These are phyloP conservation scores for Erebia epiphron DNA, from an alignment of 2,888 invertebrate genomes.

Conservation along the genomic window DNA sequence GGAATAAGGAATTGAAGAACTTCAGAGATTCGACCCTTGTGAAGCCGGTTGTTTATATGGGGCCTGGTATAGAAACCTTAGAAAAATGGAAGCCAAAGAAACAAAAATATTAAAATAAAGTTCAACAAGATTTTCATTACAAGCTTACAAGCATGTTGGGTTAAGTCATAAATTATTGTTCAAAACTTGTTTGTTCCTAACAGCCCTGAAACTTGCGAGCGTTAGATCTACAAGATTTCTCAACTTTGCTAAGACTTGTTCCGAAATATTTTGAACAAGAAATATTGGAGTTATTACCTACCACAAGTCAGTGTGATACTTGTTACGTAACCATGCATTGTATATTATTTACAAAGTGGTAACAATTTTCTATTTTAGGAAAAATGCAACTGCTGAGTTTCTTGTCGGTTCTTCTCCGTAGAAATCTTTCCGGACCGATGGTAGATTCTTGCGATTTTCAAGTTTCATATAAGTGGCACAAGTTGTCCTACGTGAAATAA, in stretches of 20 bases:
- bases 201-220: constrained; percentile 5
- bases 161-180: constrained; percentile 21
- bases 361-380: no score
- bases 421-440: no score
- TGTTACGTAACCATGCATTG: no score
- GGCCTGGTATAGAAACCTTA: neutral
- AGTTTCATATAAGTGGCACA: no score
- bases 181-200: constrained; percentile 15
- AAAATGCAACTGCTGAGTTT: no score
- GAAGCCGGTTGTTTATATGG: neutral
- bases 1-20: no score
- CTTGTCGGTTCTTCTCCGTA: no score
- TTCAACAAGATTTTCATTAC: neutral
- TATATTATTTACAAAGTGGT: no score
- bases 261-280: constrained; percentile 9
- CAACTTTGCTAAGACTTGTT: constrained; percentile 8
- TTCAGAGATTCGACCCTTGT: no score
- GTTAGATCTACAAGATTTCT: constrained; percentile 12
- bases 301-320: no score
- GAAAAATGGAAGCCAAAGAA: neutral
- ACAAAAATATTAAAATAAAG: neutral
- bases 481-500: no score
- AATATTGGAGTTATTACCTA: neutral
- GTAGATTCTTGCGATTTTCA: no score
- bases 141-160: constrained; percentile 13